Evolutionary conservation across 2,797 vertebrate species (phyloP), one percentile per base, ranked within the genome.

Genomic region (Chloroceryle amazona): DNA sequence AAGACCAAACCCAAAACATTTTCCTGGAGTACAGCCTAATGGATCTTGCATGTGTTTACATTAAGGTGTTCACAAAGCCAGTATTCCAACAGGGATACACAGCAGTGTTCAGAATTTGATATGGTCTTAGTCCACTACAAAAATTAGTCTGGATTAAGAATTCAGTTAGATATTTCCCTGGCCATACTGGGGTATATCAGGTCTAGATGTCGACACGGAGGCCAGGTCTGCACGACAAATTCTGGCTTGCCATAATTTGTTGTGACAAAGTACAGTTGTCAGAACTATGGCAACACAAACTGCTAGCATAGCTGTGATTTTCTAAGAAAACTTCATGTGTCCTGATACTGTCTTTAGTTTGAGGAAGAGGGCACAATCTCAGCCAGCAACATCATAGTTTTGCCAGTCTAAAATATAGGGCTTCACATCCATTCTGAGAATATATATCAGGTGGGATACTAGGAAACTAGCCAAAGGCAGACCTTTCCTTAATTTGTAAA

Each of bases 401-500:
- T 71, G 25, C 51, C n/a, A 70, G 47, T 60, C 21, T 75, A 29
- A 90, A 79, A 88, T 84, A 81, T 28, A 93, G 21, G 33, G 20
- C n/a, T 87, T 70, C 35, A 70, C 22, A 60, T 89, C 31, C 28
- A 60, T 82, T 92, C 52, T 73, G 47, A 76, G 22, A 42, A 62
- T 70, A 63, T 95, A 31, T 60, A 52, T 80, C 74, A 82, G 10
- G 25, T 87, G 55, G 55, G 63, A 70, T 72, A 67, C 35, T 63
- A 86, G 57, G 44, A 94, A 91, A 16, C 7, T 85, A 85, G 93
- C 79, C 85, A 95, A 92, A 93, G 49, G 55, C 46, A 85, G 67
- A 52, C 6, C 3, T 81, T 90, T 57, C 13, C 33, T 79, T 95
- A 96, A 79, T 89, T 89, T 79, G 76, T 81, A 89, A 96, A 94